These are phyloP conservation scores for Taphrorychus bicolor DNA, from an alignment of 2,888 invertebrate genomes.

Conservation along the genomic window DNA sequence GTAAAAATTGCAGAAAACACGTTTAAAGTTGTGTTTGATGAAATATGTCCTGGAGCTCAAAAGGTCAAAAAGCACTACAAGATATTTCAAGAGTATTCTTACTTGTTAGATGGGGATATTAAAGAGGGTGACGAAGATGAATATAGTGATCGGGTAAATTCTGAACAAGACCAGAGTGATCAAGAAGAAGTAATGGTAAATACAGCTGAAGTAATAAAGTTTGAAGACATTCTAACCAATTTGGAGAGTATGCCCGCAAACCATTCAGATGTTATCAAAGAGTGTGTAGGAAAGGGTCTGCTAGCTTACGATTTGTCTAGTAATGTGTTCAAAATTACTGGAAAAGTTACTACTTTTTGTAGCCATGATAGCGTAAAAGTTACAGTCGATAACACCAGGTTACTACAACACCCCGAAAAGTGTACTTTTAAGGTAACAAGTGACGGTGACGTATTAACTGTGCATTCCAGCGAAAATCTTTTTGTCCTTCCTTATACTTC, in stretches of 20 bases:
- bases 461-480: slow-evolving; percentile 43
- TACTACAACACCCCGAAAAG: slow-evolving; percentile 44
- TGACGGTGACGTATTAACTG: slow-evolving; percentile 41
- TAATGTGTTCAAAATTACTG: slow-evolving; percentile 43
- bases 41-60: slow-evolving; percentile 44
- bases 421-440: slow-evolving; percentile 45
- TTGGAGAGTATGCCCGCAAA: slow-evolving; percentile 42
- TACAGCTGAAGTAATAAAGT: slow-evolving; percentile 33
- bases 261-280: slow-evolving; percentile 34
- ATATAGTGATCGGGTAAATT: neutral
- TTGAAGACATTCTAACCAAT: slow-evolving; percentile 43
- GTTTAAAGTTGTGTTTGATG: slow-evolving; percentile 33
- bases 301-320: slow-evolving; percentile 48
- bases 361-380: slow-evolving; percentile 50
- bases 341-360: slow-evolving; percentile 47
- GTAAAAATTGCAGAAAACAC: slow-evolving; percentile 17
- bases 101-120: slow-evolving; percentile 36
- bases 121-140: slow-evolving; percentile 32
- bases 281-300: slow-evolving; percentile 39
- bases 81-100: slow-evolving; percentile 42
- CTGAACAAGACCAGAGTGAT: no score
- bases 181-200: no score
- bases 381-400: slow-evolving; percentile 47
- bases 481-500: slow-evolving; percentile 38
- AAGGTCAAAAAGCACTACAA: slow-evolving; percentile 39